These are phyloP conservation scores for Nyctibius grandis DNA, from an alignment of 2,797 vertebrate species.

Conservation along the genomic window DNA sequence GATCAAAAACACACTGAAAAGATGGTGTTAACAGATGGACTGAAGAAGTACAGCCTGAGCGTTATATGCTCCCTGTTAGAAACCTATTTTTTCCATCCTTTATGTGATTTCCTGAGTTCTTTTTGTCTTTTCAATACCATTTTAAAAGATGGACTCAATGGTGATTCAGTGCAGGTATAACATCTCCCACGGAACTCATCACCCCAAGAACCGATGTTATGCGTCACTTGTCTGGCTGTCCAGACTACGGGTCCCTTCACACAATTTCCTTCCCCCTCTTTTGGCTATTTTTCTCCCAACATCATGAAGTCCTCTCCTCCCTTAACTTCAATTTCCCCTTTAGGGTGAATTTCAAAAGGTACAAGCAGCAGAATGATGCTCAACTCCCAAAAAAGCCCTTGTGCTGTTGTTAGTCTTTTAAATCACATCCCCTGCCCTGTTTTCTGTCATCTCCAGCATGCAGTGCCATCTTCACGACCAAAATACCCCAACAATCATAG, in stretches of 20 bases:
- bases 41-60: neutral
- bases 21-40: neutral
- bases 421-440: neutral
- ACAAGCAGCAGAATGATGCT: neutral
- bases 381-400: neutral
- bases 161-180: neutral
- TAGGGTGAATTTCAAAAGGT: neutral
- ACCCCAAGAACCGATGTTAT: neutral
- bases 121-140: neutral
- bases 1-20: neutral
- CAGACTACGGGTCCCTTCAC: neutral
- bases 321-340: neutral
- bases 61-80: neutral
- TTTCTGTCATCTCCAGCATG: neutral
- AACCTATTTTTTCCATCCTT: neutral
- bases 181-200: neutral
- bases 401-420: neutral
- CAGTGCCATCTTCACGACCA: neutral
- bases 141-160: neutral
- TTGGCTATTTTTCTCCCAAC: neutral
- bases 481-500: neutral
- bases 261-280: neutral
- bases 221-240: neutral
- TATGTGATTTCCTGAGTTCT: neutral
- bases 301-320: neutral